Conservation (phyloP, 2,113 vertebrate genomes). For the Corvus hawaiiensis region DNA sequence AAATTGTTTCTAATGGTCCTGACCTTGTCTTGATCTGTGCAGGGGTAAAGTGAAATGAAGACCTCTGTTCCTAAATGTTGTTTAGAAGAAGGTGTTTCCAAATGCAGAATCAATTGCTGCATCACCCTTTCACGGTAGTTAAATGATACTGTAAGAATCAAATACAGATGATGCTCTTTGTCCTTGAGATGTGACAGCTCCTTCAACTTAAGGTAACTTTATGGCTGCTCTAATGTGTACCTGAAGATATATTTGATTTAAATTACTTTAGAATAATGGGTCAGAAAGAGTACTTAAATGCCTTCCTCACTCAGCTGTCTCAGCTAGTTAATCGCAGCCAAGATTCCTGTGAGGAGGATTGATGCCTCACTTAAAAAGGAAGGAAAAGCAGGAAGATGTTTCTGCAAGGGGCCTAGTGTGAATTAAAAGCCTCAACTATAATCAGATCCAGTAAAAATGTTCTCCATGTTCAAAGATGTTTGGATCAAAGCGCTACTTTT, state of each 20-base stretch:
- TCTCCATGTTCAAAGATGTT: neutral
- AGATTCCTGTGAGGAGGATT: neutral
- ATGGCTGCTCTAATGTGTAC: neutral
- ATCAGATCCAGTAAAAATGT: neutral
- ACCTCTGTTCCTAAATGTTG: neutral
- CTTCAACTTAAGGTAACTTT: neutral
- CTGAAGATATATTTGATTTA: conserved; percentile 9
- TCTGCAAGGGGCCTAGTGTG: neutral
- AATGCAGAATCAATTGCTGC: neutral
- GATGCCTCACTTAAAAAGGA: neutral
- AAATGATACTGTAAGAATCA: neutral
- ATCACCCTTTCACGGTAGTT: neutral
- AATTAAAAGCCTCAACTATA: neutral
- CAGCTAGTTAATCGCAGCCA: neutral
- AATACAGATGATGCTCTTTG: neutral
- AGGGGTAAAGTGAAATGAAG: neutral
- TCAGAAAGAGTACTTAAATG: neutral
- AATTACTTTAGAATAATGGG: neutral
- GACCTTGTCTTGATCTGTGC: neutral
- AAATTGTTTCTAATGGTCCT: neutral
- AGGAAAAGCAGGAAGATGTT: neutral
- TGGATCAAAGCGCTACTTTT: neutral
- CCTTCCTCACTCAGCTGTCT: neutral
- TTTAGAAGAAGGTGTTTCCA: neutral
- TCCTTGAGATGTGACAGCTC: conserved; percentile 1